Evolutionary conservation across 2,888 invertebrate genomes (phyloP).

Genomic region (Dicranocentrus wangi): DNA sequence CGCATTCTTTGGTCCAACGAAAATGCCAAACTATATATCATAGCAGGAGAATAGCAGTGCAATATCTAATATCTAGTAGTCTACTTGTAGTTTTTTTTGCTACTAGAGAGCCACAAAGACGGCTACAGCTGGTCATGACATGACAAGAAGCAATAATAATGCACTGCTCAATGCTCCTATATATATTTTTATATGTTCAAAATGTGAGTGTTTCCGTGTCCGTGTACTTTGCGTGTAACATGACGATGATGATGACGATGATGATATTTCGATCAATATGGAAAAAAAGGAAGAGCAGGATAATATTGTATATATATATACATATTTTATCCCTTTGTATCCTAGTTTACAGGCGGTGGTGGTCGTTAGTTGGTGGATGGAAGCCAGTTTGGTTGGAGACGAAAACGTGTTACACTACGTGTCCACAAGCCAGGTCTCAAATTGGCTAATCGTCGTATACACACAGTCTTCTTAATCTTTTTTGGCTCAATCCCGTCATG

Average conservation of each 20-base stretch:
- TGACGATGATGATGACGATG: constrained; percentile 21
- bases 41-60: background rate
- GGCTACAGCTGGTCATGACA: constrained; percentile 56
- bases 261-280: constrained; percentile 58
- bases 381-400: too few species aligned
- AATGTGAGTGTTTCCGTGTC: constrained; percentile 4
- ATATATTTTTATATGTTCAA: background rate
- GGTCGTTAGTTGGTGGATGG: too few species aligned
- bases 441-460: background rate
- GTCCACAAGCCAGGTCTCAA: too few species aligned
- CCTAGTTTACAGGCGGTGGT: too few species aligned
- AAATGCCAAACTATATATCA: too few species aligned
- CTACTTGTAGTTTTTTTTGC: background rate
- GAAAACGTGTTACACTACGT: too few species aligned
- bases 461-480: constrained; percentile 2
- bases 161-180: constrained; percentile 7
- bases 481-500: background rate
- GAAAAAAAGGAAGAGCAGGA: constrained; percentile 24
- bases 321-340: too few species aligned
- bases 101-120: background rate
- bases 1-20: constrained; percentile 32
- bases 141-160: constrained; percentile 54
- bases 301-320: too few species aligned
- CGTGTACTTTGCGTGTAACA: background rate
- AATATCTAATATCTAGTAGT: constrained; percentile 2